phyloP scores from a whole-genome alignment of 2,797 vertebrate genomes.

The Hylomyscus alleni region DNA sequence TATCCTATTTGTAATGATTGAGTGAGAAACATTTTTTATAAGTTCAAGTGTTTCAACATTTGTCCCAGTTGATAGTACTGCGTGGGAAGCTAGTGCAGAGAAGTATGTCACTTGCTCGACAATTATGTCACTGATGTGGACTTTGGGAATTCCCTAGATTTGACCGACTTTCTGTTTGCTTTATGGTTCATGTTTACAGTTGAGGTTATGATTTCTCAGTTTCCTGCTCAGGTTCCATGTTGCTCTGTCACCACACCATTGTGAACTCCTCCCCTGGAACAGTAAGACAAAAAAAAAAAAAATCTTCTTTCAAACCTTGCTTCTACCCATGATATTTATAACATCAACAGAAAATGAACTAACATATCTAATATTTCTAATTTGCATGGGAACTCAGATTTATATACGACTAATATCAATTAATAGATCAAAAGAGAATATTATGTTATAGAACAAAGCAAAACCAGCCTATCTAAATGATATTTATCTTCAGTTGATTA shows the following conservation, averaged over 20 bases:
- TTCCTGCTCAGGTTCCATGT: no score
- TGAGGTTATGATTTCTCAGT: background rate
- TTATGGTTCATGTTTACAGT: background rate
- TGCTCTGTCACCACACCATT: background rate
- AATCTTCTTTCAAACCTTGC: background rate
- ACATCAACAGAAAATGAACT: background rate
- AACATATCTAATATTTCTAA: background rate
- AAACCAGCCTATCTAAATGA: background rate
- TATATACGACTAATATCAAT: background rate
- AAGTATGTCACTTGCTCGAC: no score
- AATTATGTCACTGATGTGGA: background rate
- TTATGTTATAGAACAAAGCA: constrained; percentile 6
- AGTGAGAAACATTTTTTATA: background rate
- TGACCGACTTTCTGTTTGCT: background rate
- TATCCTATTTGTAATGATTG: background rate
- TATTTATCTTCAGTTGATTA: background rate
- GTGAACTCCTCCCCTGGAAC: background rate
- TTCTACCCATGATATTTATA: background rate
- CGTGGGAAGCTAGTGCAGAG: background rate
- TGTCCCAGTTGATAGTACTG: background rate
- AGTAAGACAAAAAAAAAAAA: background rate
- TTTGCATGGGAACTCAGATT: background rate
- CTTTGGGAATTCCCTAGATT: background rate
- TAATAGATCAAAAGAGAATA: background rate
- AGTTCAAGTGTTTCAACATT: background rate